phyloP scores from a whole-genome alignment of 2,797 vertebrate species.

The Parauchenoglanis punctatus region DNA sequence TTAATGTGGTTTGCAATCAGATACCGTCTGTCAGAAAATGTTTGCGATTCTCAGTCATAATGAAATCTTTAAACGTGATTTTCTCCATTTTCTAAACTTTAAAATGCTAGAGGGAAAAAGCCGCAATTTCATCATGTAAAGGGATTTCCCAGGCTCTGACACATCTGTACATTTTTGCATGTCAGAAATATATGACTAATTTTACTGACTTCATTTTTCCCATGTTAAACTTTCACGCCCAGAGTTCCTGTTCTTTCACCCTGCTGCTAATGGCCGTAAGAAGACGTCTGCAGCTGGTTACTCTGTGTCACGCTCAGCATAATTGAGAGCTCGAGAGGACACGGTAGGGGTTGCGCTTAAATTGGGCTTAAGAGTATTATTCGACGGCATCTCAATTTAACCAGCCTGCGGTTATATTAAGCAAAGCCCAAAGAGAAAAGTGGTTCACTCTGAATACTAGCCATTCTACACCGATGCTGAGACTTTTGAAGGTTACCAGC shows the following conservation, averaged over 20 bases:
- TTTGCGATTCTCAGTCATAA: neutral
- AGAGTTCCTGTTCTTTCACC: constrained; percentile 28
- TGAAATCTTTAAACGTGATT: neutral
- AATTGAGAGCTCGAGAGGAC: constrained; percentile 56
- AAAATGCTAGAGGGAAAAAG: neutral
- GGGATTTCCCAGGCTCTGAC: neutral
- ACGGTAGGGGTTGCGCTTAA: constrained; percentile 52
- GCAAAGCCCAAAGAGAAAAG: constrained; percentile 54
- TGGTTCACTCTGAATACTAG: constrained; percentile 51
- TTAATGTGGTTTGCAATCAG: neutral
- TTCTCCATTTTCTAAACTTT: neutral
- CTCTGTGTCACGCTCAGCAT: constrained; percentile 42
- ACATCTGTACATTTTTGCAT: neutral
- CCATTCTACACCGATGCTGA: constrained; percentile 52
- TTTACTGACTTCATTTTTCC: constrained; percentile 26
- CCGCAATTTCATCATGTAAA: neutral
- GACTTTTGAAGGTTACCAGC: constrained; percentile 61
- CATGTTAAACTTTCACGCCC: neutral
- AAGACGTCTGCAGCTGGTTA: constrained; percentile 52
- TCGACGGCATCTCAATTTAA: constrained; percentile 64
- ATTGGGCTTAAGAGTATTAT: constrained; percentile 62
- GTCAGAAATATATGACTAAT: neutral
- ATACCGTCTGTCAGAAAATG: neutral
- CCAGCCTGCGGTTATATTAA: constrained; percentile 57
- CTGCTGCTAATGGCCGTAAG: constrained; percentile 37